Evolutionary conservation across 2,113 vertebrate genomes (phyloP), one percentile per base, ranked within the genome.

Genomic region (Ciconia maguari): DNA sequence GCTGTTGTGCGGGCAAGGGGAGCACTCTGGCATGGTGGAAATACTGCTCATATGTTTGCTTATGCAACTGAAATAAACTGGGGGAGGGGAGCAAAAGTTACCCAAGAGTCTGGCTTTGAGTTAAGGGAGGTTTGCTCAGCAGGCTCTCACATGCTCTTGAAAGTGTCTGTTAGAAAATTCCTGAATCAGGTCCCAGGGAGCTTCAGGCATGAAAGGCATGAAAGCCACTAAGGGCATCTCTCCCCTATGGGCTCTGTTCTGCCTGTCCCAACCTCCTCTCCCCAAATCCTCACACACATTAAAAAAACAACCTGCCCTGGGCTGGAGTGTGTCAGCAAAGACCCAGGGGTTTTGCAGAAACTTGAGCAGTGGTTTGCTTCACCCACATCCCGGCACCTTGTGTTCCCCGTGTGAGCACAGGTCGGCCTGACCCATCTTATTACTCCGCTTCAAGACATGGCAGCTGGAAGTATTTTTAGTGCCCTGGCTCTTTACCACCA

Each of bases 131-230:
- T 94, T 90, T 90, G 86, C 90, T 92, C 80, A 84, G 88, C 90
- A 55, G 75, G 69, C 71, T 96, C 55, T 96, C 95, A 95, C 95
- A 64, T 83, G 94, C 83, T 96, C 69, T 77, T 87, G 70, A 80
- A 90, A 96, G 83, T 94, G 68, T 96, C 93, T 85, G 84, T 93
- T 93, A 92, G 93, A 90, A 92, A 90, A 97, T 97, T 97, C 97
- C 91, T 97, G 96, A 96, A 94, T 72, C n/a, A 4, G 72, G 83
- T 97, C 92, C 89, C 90, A 62, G 86, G 78, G 91, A 82, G 52
- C 93, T 95, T 72, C 66, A 82, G 90, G 81, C 94, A 97, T 76
- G 96, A 89, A 76, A 96, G 89, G 96, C 86, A 97, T 90, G 97
- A 97, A 91, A 88, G 81, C 89, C 90, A 89, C 81, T 55, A 46